phyloP scores from a whole-genome alignment of 2,797 vertebrate species.

The Syngnathus acus region DNA sequence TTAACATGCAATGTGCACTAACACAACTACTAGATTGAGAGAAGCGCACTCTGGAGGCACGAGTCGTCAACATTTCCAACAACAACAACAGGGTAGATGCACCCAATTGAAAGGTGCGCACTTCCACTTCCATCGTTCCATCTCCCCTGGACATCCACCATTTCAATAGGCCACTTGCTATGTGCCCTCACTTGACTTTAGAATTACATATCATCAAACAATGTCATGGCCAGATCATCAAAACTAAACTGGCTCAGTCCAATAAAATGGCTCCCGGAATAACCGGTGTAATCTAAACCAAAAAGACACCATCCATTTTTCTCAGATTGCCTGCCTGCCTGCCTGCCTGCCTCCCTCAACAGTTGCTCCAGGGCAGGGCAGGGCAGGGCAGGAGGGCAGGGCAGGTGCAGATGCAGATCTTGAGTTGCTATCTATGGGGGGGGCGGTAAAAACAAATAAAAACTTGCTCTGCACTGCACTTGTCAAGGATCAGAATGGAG shows the following conservation, averaged over 20 bases:
- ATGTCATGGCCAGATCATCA: conserved; percentile 25
- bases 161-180: not conserved
- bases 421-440: no score
- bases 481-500: no score
- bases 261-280: conserved; percentile 51
- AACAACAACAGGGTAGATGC: no score
- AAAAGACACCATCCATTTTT: conserved; percentile 32
- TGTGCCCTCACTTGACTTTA: conserved; percentile 17
- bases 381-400: no score
- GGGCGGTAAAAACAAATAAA: no score
- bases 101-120: no score
- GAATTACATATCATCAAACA: conserved; percentile 16
- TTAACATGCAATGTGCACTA: not conserved
- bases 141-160: not conserved
- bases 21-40: not conserved
- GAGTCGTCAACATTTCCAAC: not conserved
- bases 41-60: not conserved
- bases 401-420: no score
- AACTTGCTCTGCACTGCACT: no score
- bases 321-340: conserved; percentile 35
- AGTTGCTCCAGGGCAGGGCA: conserved; percentile 24
- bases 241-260: conserved; percentile 24
- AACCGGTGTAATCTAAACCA: conserved; percentile 49
- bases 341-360: conserved; percentile 34
- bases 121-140: no score